Evolutionary conservation across 2,888 invertebrate genomes (phyloP).

Genomic region (Sesamia inferens): DNA sequence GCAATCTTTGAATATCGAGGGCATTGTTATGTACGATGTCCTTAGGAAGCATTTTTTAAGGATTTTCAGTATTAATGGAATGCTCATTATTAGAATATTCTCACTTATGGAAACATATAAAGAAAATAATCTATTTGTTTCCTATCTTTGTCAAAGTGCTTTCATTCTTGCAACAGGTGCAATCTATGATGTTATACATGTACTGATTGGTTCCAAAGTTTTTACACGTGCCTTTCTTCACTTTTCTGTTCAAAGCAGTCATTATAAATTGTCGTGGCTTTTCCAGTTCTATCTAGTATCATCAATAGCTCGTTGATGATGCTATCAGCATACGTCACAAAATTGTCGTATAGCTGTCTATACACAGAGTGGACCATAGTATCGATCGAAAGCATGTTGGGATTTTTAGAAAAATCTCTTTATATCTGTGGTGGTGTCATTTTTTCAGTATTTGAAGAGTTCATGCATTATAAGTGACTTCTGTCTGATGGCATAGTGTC

Average conservation of each 20-base stretch:
- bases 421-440: too few relatives aligned
- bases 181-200: constrained; percentile 1
- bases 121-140: constrained; percentile 10
- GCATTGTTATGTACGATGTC: neutral
- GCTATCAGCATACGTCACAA: neutral
- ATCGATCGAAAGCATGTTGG: neutral
- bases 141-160: constrained; percentile 14
- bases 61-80: neutral
- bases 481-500: neutral
- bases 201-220: constrained; percentile 28
- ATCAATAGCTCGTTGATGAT: constrained; percentile 4
- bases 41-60: neutral
- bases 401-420: too few relatives aligned
- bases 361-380: neutral
- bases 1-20: neutral
- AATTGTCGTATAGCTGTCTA: neutral
- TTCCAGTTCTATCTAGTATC: constrained; percentile 18
- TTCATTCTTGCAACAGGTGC: constrained; percentile 30
- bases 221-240: constrained; percentile 9
- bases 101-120: constrained; percentile 1
- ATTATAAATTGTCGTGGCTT: constrained; percentile 11
- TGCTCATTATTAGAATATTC: neutral
- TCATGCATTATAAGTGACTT: neutral
- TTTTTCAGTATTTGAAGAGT: neutral
- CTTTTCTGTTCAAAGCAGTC: constrained; percentile 25